phyloP scores from a whole-genome alignment of 2,888 invertebrate genomes.

The Gisinianus flammeolus region DNA sequence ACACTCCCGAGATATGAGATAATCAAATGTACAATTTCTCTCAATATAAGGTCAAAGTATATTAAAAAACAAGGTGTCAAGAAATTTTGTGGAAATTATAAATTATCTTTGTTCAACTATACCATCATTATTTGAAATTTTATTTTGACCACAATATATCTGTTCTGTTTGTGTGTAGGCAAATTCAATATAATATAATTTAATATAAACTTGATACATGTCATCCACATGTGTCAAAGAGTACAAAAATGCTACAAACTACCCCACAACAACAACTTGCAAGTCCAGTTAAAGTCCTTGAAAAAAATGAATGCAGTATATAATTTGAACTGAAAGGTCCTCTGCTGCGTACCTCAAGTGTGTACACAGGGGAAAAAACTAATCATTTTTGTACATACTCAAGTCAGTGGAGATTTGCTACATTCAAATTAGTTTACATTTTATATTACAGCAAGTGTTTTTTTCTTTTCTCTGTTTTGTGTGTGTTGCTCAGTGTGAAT shows the following conservation, averaged over 20 bases:
- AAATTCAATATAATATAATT: not conserved
- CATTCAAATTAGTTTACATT: not conserved
- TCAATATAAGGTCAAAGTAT: not conserved
- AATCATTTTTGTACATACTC: not conserved
- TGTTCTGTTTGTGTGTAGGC: not conserved
- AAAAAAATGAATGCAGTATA: not conserved
- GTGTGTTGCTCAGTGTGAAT: not conserved
- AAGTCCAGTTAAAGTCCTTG: slow-evolving; percentile 16
- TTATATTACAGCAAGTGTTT: not conserved
- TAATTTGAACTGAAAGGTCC: not conserved
- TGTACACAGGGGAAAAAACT: not conserved
- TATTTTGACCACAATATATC: not conserved
- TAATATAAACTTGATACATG: not conserved
- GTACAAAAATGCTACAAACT: not conserved
- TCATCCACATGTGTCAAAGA: not conserved
- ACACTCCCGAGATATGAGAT: too few relatives aligned
- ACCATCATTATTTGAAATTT: not conserved
- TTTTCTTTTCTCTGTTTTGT: too few relatives aligned
- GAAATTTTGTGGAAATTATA: slow-evolving; percentile 3
- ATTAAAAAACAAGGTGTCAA: slow-evolving; percentile 12
- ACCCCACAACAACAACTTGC: not conserved
- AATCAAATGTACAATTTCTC: not conserved
- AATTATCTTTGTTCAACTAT: slow-evolving; percentile 3
- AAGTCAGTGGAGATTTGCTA: not conserved
- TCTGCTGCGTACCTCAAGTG: not conserved